Evolutionary conservation across 2,797 vertebrate species (phyloP).

Genomic region (Apodemus agrarius): DNA sequence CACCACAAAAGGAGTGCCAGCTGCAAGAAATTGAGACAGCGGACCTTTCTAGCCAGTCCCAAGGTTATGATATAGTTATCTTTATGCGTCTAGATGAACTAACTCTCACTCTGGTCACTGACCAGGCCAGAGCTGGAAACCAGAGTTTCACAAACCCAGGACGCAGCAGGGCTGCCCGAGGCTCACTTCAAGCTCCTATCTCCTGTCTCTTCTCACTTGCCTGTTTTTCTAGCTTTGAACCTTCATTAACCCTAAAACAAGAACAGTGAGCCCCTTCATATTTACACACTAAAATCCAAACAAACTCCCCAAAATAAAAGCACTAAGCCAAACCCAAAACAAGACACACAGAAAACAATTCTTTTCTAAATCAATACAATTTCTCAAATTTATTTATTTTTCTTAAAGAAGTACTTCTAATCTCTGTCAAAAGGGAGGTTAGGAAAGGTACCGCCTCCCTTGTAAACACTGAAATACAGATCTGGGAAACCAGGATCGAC

Average conservation of each 20-base stretch:
- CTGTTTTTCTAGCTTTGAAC: background rate
- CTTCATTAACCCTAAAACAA: background rate
- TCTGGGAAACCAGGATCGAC: constrained; percentile 89
- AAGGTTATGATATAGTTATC: background rate
- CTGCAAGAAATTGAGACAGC: background rate
- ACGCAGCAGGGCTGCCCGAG: background rate
- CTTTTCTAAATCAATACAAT: constrained; percentile 91
- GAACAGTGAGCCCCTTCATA: background rate
- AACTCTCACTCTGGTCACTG: background rate
- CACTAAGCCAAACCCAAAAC: background rate
- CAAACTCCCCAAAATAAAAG: background rate
- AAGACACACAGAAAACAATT: constrained; percentile 72
- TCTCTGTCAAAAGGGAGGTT: constrained; percentile 90
- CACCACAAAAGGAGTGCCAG: background rate
- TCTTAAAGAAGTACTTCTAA: constrained; percentile 91
- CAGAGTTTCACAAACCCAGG: background rate
- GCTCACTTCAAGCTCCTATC: background rate
- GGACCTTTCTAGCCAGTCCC: background rate
- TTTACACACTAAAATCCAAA: background rate
- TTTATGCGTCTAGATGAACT: background rate
- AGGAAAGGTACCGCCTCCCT: constrained; percentile 89
- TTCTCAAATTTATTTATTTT: constrained; percentile 90
- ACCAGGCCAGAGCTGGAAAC: background rate
- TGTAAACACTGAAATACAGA: constrained; percentile 93
- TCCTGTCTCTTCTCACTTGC: background rate